These are phyloP conservation scores for Julus scanicus DNA, from an alignment of 2,888 invertebrate genomes.

Conservation along the genomic window DNA sequence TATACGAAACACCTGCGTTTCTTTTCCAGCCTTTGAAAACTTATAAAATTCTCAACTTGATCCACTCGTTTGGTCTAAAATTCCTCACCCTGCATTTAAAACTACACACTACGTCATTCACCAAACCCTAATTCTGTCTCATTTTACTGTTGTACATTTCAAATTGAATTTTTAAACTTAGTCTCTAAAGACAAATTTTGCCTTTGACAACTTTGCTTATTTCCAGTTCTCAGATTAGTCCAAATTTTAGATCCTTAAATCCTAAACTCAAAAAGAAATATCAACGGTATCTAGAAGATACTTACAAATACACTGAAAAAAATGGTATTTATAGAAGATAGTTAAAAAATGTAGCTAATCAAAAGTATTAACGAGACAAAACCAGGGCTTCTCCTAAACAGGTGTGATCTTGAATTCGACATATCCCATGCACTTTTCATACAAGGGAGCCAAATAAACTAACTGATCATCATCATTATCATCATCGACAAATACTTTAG, in stretches of 20 bases:
- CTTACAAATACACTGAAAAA: not conserved
- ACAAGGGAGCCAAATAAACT: not conserved
- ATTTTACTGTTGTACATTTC: not conserved
- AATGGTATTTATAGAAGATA: too few relatives aligned
- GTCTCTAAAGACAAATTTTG: too few relatives aligned
- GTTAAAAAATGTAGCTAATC: too few relatives aligned
- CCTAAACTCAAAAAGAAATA: too few relatives aligned
- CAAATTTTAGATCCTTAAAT: too few relatives aligned
- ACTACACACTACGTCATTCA: not conserved
- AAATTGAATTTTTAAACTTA: too few relatives aligned
- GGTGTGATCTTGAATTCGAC: not conserved
- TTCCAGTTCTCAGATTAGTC: too few relatives aligned
- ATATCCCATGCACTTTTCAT: not conserved
- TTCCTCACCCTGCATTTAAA: slow-evolving; percentile 16
- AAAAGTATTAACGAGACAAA: not conserved
- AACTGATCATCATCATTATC: not conserved
- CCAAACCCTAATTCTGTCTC: not conserved
- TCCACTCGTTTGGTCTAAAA: slow-evolving; percentile 40
- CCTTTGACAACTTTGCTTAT: too few relatives aligned
- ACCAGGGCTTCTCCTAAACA: not conserved
- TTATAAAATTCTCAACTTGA: slow-evolving; percentile 34
- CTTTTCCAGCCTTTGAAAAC: slow-evolving; percentile 31
- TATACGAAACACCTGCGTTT: not conserved
- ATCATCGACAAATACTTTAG: not conserved
- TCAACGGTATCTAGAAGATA: too few relatives aligned